Conservation (phyloP, 2,888 invertebrate species). For the Hypomecis atomaria region DNA sequence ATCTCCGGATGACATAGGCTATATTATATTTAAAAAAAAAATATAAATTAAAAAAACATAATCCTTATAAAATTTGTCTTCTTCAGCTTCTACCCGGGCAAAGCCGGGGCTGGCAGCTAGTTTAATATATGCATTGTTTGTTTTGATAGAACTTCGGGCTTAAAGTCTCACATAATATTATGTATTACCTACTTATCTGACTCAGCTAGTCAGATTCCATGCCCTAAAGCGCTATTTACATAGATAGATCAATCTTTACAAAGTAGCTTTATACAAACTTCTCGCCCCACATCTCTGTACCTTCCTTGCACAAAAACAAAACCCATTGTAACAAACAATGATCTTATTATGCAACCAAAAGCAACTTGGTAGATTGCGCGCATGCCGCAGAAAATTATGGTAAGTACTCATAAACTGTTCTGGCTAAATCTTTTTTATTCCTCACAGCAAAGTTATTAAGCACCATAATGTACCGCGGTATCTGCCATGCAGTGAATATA, state of each 20-base stretch:
- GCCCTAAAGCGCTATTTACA: neutral
- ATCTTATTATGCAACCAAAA: conserved; percentile 46
- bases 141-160: no score
- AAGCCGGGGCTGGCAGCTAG: no score
- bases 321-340: conserved; percentile 38
- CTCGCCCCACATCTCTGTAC: neutral
- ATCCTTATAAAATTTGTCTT: no score
- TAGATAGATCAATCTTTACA: neutral
- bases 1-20: no score
- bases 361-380: conserved; percentile 41
- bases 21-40: no score
- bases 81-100: no score
- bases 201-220: no score
- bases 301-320: conserved; percentile 31
- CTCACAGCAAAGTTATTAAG: conserved; percentile 32
- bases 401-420: conserved; percentile 47
- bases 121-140: no score
- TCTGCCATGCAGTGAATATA: conserved; percentile 22
- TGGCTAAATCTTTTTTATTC: conserved; percentile 36
- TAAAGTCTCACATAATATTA: no score
- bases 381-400: conserved; percentile 47
- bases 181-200: no score
- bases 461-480: conserved; percentile 32
- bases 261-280: neutral
- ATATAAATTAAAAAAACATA: no score